Conservation (phyloP, 2,888 invertebrate species). For the Drosophila basisetae region DNA sequence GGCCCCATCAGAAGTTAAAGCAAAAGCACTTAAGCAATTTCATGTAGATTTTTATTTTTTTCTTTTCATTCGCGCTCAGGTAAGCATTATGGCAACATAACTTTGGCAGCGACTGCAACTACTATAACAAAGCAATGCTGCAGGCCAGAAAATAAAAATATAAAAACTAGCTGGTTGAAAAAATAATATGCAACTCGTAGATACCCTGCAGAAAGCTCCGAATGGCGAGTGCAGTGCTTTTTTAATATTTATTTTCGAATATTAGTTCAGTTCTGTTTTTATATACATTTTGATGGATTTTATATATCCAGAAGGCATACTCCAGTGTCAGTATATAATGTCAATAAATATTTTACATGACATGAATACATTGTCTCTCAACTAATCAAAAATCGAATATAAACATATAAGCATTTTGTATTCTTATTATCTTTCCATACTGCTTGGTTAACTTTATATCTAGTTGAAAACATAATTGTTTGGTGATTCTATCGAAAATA, state of each 20-base stretch:
- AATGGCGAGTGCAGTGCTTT: not conserved
- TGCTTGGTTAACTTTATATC: not conserved
- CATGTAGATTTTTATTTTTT: constrained; percentile 57
- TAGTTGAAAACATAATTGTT: not conserved
- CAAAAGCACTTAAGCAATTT: constrained; percentile 74
- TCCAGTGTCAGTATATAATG: not conserved
- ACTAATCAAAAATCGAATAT: not conserved
- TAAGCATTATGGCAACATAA: constrained; percentile 74
- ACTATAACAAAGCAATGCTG: constrained; percentile 49
- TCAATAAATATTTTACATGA: not conserved
- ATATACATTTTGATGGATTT: not conserved
- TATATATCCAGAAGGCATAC: not conserved
- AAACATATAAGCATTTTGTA: not conserved
- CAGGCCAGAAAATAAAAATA: constrained; percentile 28
- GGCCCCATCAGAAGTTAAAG: constrained; percentile 59
- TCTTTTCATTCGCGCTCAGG: constrained; percentile 63
- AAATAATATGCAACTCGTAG: constrained; percentile 17
- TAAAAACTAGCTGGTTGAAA: constrained; percentile 30
- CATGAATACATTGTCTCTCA: not conserved
- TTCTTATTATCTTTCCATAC: not conserved
- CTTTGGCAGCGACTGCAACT: constrained; percentile 47
- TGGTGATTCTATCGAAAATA: not conserved
- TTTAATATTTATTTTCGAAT: not conserved
- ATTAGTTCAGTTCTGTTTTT: not conserved
- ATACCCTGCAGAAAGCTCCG: not conserved